Conservation (phyloP, 1,140 invertebrate species). For the Parapsyche elsis region DNA sequence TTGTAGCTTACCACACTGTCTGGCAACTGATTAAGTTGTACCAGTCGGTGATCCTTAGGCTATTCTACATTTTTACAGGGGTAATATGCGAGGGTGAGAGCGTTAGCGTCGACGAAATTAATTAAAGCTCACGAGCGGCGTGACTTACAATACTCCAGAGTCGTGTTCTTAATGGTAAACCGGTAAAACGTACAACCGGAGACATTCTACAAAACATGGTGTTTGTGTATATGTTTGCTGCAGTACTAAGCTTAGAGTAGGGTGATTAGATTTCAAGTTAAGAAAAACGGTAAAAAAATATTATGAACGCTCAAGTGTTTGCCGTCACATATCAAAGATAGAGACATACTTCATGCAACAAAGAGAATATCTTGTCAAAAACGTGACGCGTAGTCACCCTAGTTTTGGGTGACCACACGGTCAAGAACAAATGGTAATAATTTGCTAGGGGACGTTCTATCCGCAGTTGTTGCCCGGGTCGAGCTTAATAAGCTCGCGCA, state of each 20-base stretch:
- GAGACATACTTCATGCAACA: too few relatives aligned
- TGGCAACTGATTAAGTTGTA: too few relatives aligned
- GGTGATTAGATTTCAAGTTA: too few relatives aligned
- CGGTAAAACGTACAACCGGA: background rate
- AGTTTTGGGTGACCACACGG: background rate
- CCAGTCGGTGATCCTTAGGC: too few relatives aligned
- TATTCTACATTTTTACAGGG: too few relatives aligned
- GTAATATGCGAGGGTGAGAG: background rate
- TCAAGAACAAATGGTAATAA: slow-evolving; percentile 18
- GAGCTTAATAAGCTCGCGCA: slow-evolving; percentile 4
- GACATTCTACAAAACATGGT: background rate
- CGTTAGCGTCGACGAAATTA: background rate
- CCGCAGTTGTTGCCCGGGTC: background rate
- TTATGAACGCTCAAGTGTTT: too few relatives aligned
- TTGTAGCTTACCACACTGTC: too few relatives aligned
- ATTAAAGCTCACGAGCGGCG: background rate
- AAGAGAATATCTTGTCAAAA: background rate
- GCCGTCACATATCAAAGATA: too few relatives aligned
- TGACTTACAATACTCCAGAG: slow-evolving; percentile 4
- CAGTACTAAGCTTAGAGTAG: too few relatives aligned
- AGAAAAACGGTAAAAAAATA: too few relatives aligned
- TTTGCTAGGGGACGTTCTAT: slow-evolving; percentile 9
- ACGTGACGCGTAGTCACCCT: background rate
- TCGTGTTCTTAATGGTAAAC: background rate
- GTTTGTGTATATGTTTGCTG: too few relatives aligned